Conservation (phyloP, 2,113 vertebrate genomes). For the Caranx melampygus region DNA sequence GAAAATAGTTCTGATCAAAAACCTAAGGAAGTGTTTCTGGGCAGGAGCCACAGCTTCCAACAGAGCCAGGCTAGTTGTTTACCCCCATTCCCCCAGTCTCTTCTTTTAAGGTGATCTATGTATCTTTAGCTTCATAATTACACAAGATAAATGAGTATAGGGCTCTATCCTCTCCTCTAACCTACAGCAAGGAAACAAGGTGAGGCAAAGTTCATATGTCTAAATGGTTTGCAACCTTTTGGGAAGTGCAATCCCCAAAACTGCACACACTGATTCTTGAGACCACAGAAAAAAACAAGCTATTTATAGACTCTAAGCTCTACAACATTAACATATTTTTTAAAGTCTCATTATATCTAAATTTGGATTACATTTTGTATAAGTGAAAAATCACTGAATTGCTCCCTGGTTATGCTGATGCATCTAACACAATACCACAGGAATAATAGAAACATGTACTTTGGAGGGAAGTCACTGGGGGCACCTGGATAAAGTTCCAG, state of each 20-base stretch:
- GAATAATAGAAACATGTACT: slow-evolving; percentile 48
- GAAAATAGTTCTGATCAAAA: neutral
- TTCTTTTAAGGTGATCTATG: neutral
- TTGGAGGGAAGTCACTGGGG: slow-evolving; percentile 47
- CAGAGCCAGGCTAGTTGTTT: slow-evolving; percentile 2
- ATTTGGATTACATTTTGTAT: neutral
- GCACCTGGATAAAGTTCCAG: slow-evolving; percentile 57
- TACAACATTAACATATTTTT: too few relatives aligned
- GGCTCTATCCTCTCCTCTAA: neutral
- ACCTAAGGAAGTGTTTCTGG: slow-evolving; percentile 1
- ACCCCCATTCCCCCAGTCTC: neutral
- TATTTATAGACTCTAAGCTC: too few relatives aligned
- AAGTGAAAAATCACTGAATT: slow-evolving; percentile 1
- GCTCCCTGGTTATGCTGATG: neutral
- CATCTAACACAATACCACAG: too few relatives aligned
- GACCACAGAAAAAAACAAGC: too few relatives aligned
- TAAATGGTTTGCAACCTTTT: too few relatives aligned
- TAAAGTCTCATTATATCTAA: neutral
- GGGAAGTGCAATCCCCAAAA: too few relatives aligned
- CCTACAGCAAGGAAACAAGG: neutral
- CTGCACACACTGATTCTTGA: too few relatives aligned
- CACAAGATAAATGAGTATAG: neutral
- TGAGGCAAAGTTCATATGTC: too few relatives aligned
- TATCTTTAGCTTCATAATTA: too few relatives aligned
- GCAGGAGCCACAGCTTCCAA: neutral